Base-by-base conservation (phyloP, 2,888 invertebrate genomes). In the Gari tellinella region DNA sequence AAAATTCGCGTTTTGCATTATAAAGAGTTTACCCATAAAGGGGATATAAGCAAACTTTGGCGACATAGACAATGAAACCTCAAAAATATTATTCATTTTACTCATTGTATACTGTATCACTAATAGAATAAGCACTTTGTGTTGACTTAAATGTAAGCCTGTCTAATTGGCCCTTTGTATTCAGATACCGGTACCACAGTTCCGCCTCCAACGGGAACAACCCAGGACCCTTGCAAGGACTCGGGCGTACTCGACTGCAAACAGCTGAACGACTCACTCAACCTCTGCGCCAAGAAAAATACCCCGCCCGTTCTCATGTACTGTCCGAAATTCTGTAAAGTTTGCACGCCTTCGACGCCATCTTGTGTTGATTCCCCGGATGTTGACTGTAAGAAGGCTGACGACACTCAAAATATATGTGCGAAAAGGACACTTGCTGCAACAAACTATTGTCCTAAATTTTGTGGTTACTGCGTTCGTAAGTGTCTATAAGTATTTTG, bases 401-500 rank as follows among this genome's bases (percentile, higher is more conserved):
- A 75, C 21, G 62, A 66, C 25, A 60, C 69, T 8, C 61, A 57
- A 17, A 48, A 66, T 31, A 70, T 66, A 19, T 75, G 75, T 19
- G 66, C 48, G 1, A 41, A 53, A 7, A 31, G 70, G 23, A 58
- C 70, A 8, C 15, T 53, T 7, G 62, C 66, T 5, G 75, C 75
- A 12, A 46, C 15, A 2, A 65, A 56, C 4, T 66, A 48, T 17
- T 75, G 75, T 40, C 57, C 15, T 43, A 69, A 62, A 23, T 75
- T 66, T 58, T 75, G 75, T 52, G 75, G 75, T 1, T 75, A 66
- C 49, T 75, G 75, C 45, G 49, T 25, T 15, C 51, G 75, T 75
- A 57, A 62, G 67, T 53, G 10, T 1, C 14, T 19, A 17, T 21
- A n/a, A n/a, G n/a, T n/a, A n/a, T n/a, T n/a, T n/a, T n/a, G n/a